Percentiles rank a stretch among this genome's conserved stretches.
Evolutionary conservation across 2,888 invertebrate genomes (phyloP).

Genomic region (Balanococcus diminutus): DNA sequence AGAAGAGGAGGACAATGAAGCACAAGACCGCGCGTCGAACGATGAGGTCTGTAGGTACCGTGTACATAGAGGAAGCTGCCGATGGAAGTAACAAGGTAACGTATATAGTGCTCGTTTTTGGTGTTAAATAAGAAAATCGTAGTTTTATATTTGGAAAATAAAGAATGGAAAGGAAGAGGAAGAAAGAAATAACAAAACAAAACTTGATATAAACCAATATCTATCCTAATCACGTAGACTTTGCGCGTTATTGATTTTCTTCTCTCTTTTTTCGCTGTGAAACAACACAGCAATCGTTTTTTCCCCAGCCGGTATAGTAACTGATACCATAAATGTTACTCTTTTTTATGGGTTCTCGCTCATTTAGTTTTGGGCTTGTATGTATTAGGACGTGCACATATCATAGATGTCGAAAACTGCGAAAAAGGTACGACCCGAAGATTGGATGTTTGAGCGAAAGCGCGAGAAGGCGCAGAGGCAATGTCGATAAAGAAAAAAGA

Average conservation of each 20-base stretch:
- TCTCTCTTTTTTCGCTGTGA: neutral
- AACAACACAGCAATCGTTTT: slow-evolving; percentile 13
- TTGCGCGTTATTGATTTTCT: slow-evolving; percentile 51
- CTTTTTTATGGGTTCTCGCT: slow-evolving; percentile 37
- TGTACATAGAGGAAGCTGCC: neutral
- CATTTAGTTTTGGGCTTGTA: slow-evolving; percentile 11
- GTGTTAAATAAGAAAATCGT: slow-evolving; percentile 38
- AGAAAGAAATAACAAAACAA: slow-evolving; percentile 34
- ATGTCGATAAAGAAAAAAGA: neutral
- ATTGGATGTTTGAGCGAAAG: neutral
- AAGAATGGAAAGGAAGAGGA: slow-evolving; percentile 20
- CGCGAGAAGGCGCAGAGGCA: neutral
- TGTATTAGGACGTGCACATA: neutral
- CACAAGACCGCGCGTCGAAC: neutral
- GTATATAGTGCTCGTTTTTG: slow-evolving; percentile 14
- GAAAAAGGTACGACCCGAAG: neutral
- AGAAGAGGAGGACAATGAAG: neutral
- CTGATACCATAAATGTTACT: slow-evolving; percentile 42
- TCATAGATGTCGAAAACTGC: neutral
- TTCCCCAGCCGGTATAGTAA: neutral
- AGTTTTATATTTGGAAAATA: slow-evolving; percentile 35
- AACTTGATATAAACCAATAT: slow-evolving; percentile 50
- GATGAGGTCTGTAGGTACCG: neutral
- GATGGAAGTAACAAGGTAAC: neutral
- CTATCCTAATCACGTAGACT: slow-evolving; percentile 53